Evolutionary conservation across 2,797 vertebrate species (phyloP).

Genomic region (Paedocypris micromegethes): DNA sequence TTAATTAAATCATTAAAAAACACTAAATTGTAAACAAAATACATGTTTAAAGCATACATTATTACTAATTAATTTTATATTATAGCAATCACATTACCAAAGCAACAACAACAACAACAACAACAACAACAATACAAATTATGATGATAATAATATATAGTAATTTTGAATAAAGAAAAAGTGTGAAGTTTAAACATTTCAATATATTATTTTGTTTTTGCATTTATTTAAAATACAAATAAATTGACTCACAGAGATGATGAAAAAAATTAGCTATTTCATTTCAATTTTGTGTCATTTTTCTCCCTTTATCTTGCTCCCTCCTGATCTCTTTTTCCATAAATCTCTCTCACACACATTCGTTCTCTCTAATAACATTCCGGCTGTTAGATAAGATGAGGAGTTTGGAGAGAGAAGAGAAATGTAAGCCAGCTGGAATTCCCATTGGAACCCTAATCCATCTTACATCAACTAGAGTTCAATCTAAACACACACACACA

Average conservation of each 20-base stretch:
- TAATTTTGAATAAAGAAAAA: too few species aligned
- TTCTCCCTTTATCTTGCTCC: constrained; percentile 13
- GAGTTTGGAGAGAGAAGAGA: constrained; percentile 16
- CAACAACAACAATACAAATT: too few species aligned
- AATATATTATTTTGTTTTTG: too few species aligned
- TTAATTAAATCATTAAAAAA: too few species aligned
- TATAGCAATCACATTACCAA: too few species aligned
- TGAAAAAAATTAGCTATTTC: constrained; percentile 11
- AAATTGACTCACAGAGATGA: not conserved
- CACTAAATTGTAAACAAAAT: too few species aligned
- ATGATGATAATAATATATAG: too few species aligned
- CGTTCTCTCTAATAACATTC: constrained; percentile 26
- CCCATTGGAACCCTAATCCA: constrained; percentile 39
- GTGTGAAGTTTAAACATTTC: too few species aligned
- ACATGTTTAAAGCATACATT: too few species aligned
- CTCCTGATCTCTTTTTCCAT: constrained; percentile 5
- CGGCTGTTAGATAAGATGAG: constrained; percentile 32
- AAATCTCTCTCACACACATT: constrained; percentile 18
- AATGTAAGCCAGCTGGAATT: constrained; percentile 33
- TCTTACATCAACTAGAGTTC: constrained; percentile 21
- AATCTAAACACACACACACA: constrained; percentile 26
- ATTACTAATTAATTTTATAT: too few species aligned
- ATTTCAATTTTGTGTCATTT: constrained; percentile 21
- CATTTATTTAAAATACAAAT: too few species aligned
- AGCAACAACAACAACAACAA: too few species aligned